These are phyloP conservation scores for Trematomus bernacchii DNA, from an alignment of 2,797 vertebrate genomes.

Conservation along the genomic window DNA sequence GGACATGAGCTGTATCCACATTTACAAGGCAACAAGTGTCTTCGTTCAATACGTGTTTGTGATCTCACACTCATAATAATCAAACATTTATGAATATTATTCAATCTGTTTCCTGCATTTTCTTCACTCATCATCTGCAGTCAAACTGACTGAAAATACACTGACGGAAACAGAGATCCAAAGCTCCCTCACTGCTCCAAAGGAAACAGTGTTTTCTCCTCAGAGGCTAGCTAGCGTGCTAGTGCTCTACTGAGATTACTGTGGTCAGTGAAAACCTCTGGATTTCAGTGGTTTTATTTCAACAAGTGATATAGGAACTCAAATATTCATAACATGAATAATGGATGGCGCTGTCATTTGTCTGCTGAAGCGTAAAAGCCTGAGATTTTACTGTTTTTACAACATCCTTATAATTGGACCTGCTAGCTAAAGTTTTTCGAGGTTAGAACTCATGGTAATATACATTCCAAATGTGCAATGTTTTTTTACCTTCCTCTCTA, in stretches of 20 bases:
- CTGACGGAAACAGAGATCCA: conserved; percentile 16
- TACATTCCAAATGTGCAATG: conserved; percentile 13
- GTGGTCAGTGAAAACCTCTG: conserved; percentile 18
- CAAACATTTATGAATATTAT: conserved; percentile 23
- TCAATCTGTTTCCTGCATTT: conserved; percentile 13
- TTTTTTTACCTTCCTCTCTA: too few species aligned
- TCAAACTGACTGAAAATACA: conserved; percentile 19
- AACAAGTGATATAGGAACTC: conserved; percentile 21
- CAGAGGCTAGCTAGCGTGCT: conserved; percentile 38
- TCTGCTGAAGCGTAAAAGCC: background rate
- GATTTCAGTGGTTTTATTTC: conserved; percentile 36
- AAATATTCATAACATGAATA: conserved; percentile 28
- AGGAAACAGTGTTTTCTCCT: conserved; percentile 47
- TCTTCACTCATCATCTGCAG: conserved; percentile 10
- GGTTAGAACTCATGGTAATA: background rate
- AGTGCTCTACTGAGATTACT: conserved; percentile 25
- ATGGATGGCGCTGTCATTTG: conserved; percentile 35
- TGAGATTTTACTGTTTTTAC: conserved; percentile 31
- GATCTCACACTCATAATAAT: background rate
- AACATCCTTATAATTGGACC: conserved; percentile 2
- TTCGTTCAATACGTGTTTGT: background rate
- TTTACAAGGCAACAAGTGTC: too few species aligned
- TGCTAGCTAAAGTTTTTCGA: conserved; percentile 2
- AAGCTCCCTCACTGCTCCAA: conserved; percentile 27
- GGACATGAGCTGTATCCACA: too few species aligned